Conservation (phyloP, 2,888 invertebrate genomes). For the Hirtodrosophila alboralis region DNA sequence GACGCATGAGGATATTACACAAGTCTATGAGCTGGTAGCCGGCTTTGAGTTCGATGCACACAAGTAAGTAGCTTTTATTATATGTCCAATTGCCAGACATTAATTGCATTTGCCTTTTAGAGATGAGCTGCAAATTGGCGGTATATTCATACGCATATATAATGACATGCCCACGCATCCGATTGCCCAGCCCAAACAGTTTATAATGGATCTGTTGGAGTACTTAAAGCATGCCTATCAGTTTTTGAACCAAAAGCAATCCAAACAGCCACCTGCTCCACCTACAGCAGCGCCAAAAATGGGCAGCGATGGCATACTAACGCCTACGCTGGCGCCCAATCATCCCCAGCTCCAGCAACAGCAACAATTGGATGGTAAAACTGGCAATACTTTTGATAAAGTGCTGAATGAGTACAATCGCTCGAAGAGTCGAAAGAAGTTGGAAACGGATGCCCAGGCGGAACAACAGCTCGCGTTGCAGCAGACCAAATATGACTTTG, state of each 20-base stretch:
- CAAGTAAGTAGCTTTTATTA: constrained; percentile 68
- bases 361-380: constrained; percentile 42
- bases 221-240: constrained; percentile 90
- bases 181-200: constrained; percentile 95
- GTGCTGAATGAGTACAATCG: constrained; percentile 84
- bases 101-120: constrained; percentile 51
- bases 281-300: constrained; percentile 49
- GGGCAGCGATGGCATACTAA: constrained; percentile 81
- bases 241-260: constrained; percentile 77
- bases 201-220: constrained; percentile 94
- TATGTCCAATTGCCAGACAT: no score
- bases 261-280: constrained; percentile 42
- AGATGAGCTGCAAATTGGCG: constrained; percentile 90
- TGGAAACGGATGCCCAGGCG: constrained; percentile 77
- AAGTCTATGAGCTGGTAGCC: constrained; percentile 79
- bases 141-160: constrained; percentile 98
- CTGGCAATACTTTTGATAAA: constrained; percentile 81
- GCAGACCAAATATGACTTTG: constrained; percentile 81
- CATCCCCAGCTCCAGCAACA: constrained; percentile 81
- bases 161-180: constrained; percentile 97
- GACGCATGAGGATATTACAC: constrained; percentile 82
- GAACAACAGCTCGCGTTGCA: constrained; percentile 70
- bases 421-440: constrained; percentile 82
- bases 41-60: constrained; percentile 83
- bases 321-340: constrained; percentile 83